Conservation (phyloP, 2,113 vertebrate genomes). For the Typhlomys cinereus region DNA sequence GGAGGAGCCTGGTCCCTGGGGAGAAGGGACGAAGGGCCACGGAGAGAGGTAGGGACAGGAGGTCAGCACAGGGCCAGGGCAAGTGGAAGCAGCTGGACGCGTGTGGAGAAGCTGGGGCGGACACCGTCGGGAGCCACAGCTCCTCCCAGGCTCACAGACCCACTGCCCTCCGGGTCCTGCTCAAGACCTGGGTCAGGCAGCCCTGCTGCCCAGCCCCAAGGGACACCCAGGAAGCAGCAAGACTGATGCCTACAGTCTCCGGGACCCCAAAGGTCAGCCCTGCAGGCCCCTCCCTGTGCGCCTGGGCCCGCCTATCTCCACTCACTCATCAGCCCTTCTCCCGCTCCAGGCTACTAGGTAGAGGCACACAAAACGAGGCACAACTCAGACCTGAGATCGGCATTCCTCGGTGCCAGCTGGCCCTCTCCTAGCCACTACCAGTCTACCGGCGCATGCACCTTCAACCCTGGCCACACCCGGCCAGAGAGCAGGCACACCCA, state of each 20-base stretch:
- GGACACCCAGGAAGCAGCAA: not conserved
- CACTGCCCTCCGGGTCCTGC: not conserved
- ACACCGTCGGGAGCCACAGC: not conserved
- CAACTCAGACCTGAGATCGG: not conserved
- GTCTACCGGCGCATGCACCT: no score
- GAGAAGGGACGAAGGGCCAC: no score
- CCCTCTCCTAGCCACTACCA: not conserved
- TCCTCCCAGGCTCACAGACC: not conserved
- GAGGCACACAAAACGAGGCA: fast-evolving
- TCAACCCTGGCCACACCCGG: fast-evolving
- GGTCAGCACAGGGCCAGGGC: not conserved
- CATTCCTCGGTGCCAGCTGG: not conserved
- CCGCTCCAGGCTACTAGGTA: not conserved
- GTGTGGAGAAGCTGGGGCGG: no score
- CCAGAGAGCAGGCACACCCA: fast-evolving
- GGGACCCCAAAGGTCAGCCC: not conserved
- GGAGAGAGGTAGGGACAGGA: not conserved
- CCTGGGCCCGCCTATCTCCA: not conserved
- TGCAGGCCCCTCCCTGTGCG: not conserved
- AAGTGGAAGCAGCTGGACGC: not conserved
- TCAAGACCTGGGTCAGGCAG: no score
- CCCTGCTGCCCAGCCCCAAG: not conserved
- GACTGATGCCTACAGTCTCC: not conserved
- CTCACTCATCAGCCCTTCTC: no score
- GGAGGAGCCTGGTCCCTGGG: not conserved